Base-by-base conservation (phyloP, 1,140 invertebrate species). In the Trigoniulus corallinus region DNA sequence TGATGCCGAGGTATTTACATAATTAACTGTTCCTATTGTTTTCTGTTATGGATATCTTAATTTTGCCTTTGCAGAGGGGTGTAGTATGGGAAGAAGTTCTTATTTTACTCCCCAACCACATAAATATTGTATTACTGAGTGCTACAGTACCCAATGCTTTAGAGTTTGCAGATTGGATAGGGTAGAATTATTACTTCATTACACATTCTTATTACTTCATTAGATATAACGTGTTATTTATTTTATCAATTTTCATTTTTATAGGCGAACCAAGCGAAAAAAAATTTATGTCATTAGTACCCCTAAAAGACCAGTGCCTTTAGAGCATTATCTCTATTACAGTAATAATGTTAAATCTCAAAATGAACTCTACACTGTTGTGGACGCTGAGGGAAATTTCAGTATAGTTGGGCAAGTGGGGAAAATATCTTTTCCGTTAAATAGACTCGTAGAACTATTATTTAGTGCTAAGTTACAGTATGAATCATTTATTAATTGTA, bases 71-170 rank as follows among this genome's bases (percentile, higher is more conserved):
- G 39, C 56, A 87, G 77, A 73, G 96, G 57, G 96, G 96, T 18
- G 92, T 98, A 60, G 95, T 99, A 1, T 99, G 96, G 95, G 96
- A 99, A 70, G 94, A 98, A 71, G 91, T 94, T 1, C 72, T 99
- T 0, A 99, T 99, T 58, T 76, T 99, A 62, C 65, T 99, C 37
- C 94, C 94, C 0, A 75, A 81, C 15, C 87, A 93, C 64, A 89
- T 98, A 1, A 89, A 81, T 56, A 92, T 99, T 51, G 91, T 99
- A 1, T 84, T 99, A 79, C 70, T 99, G 12, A 95, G 88, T 63
- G 96, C 96, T 1, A 99, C 96, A 1, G 94, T 98, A 24, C 93
- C 95, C 1, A 99, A 99, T 68, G 86, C 89, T 2, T 67, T 93
- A 53, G 82, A 96, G 65, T 93, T 98, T 71, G 94, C 94, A 1